Percentiles rank a stretch among this genome's conserved stretches.
These are phyloP conservation scores for Myrmophylax atrothorax DNA, from an alignment of 2,113 vertebrate genomes.

Conservation along the genomic window DNA sequence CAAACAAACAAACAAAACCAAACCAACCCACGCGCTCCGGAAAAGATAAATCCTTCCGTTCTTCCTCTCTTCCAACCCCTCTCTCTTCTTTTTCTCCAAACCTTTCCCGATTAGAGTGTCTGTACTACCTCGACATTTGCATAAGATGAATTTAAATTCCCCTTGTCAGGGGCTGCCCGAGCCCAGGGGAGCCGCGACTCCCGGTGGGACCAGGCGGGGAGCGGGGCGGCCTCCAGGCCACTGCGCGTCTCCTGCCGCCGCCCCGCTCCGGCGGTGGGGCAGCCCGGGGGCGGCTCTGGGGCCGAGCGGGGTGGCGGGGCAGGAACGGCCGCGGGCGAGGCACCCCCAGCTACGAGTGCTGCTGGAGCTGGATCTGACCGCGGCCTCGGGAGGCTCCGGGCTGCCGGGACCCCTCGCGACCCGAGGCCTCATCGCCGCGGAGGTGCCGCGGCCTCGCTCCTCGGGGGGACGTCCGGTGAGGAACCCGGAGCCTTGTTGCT, in stretches of 20 bases:
- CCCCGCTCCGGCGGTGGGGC: neutral
- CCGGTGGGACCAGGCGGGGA: neutral
- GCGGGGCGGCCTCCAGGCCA: neutral
- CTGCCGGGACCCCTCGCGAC: neutral
- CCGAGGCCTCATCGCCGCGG: neutral
- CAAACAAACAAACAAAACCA: neutral
- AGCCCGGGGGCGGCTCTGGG: no score
- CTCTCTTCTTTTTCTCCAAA: neutral
- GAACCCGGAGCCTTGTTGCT: no score
- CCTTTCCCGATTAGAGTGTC: neutral
- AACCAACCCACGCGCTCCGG: neutral
- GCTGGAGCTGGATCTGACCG: neutral
- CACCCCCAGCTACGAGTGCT: no score
- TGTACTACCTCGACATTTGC: conserved; percentile 14
- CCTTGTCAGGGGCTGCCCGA: neutral
- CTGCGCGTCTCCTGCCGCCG: neutral
- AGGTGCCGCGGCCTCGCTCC: neutral
- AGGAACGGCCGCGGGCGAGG: neutral
- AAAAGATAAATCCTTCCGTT: neutral
- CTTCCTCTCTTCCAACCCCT: neutral
- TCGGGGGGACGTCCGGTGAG: fast-evolving
- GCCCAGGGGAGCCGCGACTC: neutral
- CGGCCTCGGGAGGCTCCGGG: neutral
- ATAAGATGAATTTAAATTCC: neutral
- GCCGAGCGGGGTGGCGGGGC: neutral